A percentile compares a stretch with the other conserved stretches of the same genome.
Evolutionary conservation across 2,888 invertebrate species (phyloP).

Genomic region (Nasonia oneida): DNA sequence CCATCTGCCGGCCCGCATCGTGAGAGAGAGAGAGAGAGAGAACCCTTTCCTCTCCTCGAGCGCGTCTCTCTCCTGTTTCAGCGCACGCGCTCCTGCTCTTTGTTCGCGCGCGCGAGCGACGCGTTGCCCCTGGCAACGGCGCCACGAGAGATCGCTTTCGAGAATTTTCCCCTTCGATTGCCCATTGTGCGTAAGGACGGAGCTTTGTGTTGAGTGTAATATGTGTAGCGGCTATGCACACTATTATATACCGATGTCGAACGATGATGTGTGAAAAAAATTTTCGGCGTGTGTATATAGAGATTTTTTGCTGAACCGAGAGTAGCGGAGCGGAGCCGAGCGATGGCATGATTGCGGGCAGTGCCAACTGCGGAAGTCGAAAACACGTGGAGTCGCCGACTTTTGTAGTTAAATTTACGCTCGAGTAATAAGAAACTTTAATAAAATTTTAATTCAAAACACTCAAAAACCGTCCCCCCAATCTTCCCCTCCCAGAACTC

Average conservation of each 20-base stretch:
- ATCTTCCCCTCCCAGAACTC: background rate
- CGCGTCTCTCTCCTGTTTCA: background rate
- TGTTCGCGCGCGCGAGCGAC: conserved; percentile 32
- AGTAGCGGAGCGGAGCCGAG: too few species aligned
- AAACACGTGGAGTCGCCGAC: background rate
- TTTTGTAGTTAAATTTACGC: too few species aligned
- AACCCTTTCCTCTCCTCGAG: background rate
- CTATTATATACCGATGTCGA: background rate
- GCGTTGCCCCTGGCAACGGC: conserved; percentile 54
- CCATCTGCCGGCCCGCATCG: conserved; percentile 13
- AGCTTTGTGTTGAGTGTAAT: background rate
- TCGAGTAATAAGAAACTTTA: background rate
- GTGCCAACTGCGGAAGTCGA: background rate
- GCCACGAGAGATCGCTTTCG: conserved; percentile 48
- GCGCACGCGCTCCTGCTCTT: conserved; percentile 38
- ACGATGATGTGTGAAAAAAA: background rate
- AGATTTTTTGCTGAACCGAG: background rate
- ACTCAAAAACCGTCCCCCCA: background rate
- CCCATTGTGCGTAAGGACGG: conserved; percentile 34
- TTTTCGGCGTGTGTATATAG: background rate
- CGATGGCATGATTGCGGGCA: background rate
- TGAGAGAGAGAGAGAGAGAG: background rate
- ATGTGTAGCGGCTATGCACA: background rate
- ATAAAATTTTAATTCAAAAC: background rate
- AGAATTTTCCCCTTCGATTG: conserved; percentile 60